phyloP scores from a whole-genome alignment of 2,888 invertebrate genomes.

The Sycophila texana region DNA sequence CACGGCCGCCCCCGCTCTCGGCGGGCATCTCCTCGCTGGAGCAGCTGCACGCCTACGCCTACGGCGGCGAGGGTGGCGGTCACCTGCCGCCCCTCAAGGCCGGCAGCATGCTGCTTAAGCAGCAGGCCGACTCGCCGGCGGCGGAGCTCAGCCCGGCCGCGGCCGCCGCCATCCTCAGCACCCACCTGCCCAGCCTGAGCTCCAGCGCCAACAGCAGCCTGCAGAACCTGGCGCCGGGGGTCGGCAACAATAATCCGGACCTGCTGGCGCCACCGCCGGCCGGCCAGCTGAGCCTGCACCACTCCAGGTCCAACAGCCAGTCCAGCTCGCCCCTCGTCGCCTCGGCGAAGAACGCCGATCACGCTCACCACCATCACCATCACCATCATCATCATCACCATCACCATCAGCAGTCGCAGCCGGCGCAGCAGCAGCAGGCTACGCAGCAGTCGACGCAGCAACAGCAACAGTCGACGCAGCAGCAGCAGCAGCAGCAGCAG shows the following conservation, averaged over 20 bases:
- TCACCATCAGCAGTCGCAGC: slow-evolving; percentile 54
- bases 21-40: slow-evolving; percentile 47
- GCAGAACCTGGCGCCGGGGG: slow-evolving; percentile 64
- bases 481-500: slow-evolving; percentile 51
- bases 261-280: slow-evolving; percentile 53
- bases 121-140: slow-evolving; percentile 62
- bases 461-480: slow-evolving; percentile 57
- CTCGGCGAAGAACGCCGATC: slow-evolving; percentile 7
- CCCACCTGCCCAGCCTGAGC: slow-evolving; percentile 65
- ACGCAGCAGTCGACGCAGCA: slow-evolving; percentile 55
- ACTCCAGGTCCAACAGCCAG: slow-evolving; percentile 59
- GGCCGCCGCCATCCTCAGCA: not conserved
- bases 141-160: not conserved
- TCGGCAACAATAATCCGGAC: slow-evolving; percentile 61
- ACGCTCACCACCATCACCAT: slow-evolving; percentile 60
- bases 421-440: slow-evolving; percentile 32
- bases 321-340: slow-evolving; percentile 52
- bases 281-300: slow-evolving; percentile 53
- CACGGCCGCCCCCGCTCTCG: slow-evolving; percentile 46
- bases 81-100: slow-evolving; percentile 70
- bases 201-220: slow-evolving; percentile 69
- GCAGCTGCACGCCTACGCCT: slow-evolving; percentile 44
- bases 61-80: slow-evolving; percentile 17
- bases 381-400: slow-evolving; percentile 61
- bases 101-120: slow-evolving; percentile 72